Evolutionary conservation across 1,140 invertebrate species (phyloP).

Genomic region (Eueides isabella): DNA sequence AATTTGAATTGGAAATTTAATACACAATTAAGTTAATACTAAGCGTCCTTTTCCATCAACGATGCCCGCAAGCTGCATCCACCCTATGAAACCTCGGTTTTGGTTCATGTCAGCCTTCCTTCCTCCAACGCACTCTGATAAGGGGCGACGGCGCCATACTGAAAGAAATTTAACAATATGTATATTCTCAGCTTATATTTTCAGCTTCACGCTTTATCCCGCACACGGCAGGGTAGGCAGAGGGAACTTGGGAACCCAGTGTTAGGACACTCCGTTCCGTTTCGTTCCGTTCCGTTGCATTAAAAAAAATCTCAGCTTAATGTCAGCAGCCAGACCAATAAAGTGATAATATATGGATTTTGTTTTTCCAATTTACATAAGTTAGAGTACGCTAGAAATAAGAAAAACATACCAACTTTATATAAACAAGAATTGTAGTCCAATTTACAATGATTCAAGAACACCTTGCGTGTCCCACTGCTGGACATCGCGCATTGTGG

Average conservation of each 20-base stretch:
- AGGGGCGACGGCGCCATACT: slow-evolving; percentile 61
- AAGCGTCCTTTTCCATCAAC: slow-evolving; percentile 62
- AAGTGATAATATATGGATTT: too few species aligned
- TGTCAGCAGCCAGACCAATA: too few species aligned
- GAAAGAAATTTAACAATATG: slow-evolving; percentile 35
- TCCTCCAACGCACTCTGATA: slow-evolving; percentile 64
- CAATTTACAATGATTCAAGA: slow-evolving; percentile 66
- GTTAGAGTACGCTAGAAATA: neutral
- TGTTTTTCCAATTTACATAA: too few species aligned
- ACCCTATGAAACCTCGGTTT: slow-evolving; percentile 63
- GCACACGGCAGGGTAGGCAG: too few species aligned
- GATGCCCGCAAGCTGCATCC: slow-evolving; percentile 69
- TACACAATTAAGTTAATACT: slow-evolving; percentile 28
- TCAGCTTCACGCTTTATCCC: too few species aligned
- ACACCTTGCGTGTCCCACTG: slow-evolving; percentile 48
- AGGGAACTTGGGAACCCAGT: too few species aligned
- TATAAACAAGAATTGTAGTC: slow-evolving; percentile 59
- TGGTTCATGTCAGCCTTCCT: slow-evolving; percentile 63
- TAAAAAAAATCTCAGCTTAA: too few species aligned
- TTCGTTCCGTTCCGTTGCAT: too few species aligned
- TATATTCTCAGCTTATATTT: too few species aligned
- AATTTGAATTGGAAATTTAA: neutral
- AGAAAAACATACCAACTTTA: slow-evolving; percentile 45
- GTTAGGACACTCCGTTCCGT: too few species aligned
- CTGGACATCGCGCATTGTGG: slow-evolving; percentile 58